These are phyloP conservation scores for Lithophane socia DNA, from an alignment of 2,888 invertebrate genomes.

Conservation along the genomic window DNA sequence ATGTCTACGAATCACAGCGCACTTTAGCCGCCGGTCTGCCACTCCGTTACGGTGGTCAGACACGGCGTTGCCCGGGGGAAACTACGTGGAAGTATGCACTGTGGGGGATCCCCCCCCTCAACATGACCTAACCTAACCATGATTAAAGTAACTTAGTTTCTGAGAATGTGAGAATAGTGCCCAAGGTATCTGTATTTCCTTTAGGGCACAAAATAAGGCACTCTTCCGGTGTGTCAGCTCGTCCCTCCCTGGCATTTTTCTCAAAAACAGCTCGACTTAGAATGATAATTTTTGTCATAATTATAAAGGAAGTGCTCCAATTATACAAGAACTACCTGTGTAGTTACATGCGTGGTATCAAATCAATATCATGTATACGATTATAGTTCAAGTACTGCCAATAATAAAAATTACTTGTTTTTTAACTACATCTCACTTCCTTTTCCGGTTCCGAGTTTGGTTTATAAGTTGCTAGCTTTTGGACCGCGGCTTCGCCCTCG, in stretches of 20 bases:
- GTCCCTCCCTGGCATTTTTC: background rate
- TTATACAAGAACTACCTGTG: conserved; percentile 5
- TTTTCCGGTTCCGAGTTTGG: conserved; percentile 34
- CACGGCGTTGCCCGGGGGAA: too few relatives aligned
- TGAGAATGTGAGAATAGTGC: background rate
- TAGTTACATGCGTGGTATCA: background rate
- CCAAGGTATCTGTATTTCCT: background rate
- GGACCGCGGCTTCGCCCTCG: too few relatives aligned
- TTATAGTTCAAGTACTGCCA: conserved; percentile 9
- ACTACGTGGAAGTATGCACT: too few relatives aligned
- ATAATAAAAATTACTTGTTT: conserved; percentile 12
- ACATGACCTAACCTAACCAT: too few relatives aligned
- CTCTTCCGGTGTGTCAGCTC: background rate
- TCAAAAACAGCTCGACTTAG: conserved; percentile 12
- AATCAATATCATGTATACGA: conserved; percentile 24
- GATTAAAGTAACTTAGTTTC: background rate
- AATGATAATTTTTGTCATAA: conserved; percentile 17
- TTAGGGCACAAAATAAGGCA: background rate
- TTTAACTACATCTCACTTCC: conserved; percentile 27
- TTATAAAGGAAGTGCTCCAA: conserved; percentile 27
- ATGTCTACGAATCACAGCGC: too few relatives aligned
- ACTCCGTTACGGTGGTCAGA: too few relatives aligned
- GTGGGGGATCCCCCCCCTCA: too few relatives aligned
- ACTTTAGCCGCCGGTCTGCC: too few relatives aligned
- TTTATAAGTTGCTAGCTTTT: background rate